Evolutionary conservation across 2,888 invertebrate genomes (phyloP).

Genomic region (Lycocerus yunnanus): DNA sequence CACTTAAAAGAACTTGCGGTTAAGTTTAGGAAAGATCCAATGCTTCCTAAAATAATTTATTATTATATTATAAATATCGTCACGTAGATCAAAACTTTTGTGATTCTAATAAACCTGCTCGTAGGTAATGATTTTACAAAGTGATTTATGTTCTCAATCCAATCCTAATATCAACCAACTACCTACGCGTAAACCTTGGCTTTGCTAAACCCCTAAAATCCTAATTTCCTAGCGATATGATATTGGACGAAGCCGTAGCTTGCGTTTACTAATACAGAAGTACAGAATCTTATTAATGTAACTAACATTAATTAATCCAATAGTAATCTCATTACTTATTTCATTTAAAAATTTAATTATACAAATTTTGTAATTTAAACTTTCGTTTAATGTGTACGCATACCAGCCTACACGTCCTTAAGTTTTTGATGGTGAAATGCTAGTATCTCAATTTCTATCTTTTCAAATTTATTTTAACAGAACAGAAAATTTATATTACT

Average conservation of each 20-base stretch:
- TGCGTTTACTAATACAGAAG: not conserved
- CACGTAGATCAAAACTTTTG: not conserved
- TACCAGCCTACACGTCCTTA: not conserved
- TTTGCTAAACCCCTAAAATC: not conserved
- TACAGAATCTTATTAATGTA: not conserved
- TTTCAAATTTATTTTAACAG: not conserved
- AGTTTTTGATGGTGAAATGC: not conserved
- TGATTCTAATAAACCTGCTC: not conserved
- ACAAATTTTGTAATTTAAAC: not conserved
- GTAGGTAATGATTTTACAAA: not conserved
- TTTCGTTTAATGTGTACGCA: not conserved
- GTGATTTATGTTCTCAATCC: not conserved
- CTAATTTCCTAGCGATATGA: not conserved
- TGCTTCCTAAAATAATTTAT: not conserved
- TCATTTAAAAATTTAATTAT: not conserved
- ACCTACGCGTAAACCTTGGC: not conserved
- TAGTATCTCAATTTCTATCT: not conserved
- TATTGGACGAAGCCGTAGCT: not conserved
- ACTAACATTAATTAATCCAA: not conserved
- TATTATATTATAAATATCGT: not conserved
- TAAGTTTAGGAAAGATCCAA: not conserved
- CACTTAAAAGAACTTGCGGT: not conserved
- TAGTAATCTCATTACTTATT: not conserved
- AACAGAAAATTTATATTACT: not conserved
- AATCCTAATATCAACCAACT: not conserved